A percentile compares a stretch with the other conserved stretches of the same genome.
Evolutionary conservation across 2,113 vertebrate species (phyloP).

Genomic region (Picathartes gymnocephalus): DNA sequence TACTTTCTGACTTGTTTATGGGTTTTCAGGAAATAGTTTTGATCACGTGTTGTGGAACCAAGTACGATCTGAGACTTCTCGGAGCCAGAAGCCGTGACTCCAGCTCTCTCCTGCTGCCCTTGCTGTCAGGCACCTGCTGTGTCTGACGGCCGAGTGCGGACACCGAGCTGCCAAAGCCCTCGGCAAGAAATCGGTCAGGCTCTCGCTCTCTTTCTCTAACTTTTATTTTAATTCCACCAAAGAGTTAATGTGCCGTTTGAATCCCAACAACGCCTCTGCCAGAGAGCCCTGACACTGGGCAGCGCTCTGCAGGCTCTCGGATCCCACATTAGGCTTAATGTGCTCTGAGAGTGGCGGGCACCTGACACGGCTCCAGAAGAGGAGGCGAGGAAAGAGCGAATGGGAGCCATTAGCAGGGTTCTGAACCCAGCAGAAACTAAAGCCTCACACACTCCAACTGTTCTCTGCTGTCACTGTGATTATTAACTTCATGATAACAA

Average conservation of each 20-base stretch:
- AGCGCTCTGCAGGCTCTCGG: accelerated
- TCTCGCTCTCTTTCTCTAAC: not conserved
- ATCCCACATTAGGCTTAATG: not conserved
- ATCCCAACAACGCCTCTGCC: not conserved
- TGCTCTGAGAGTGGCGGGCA: not conserved
- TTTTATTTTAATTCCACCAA: not conserved
- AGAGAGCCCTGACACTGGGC: not conserved
- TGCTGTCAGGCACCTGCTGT: accelerated
- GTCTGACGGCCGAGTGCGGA: accelerated
- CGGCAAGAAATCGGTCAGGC: accelerated
- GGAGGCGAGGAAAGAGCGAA: not conserved
- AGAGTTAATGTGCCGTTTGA: not conserved
- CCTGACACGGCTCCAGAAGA: not conserved
- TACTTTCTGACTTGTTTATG: not conserved
- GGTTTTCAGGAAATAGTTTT: not conserved
- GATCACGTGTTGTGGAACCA: not conserved
- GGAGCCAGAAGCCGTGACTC: not conserved
- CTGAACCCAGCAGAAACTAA: not conserved
- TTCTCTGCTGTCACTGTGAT: not conserved
- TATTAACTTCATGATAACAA: conserved; percentile 14
- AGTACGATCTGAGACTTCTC: not conserved
- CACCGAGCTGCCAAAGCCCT: not conserved
- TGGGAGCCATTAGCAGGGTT: not conserved
- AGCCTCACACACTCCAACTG: not conserved
- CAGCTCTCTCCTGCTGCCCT: not conserved